These are phyloP conservation scores for Platichthys flesus DNA, from an alignment of 2,113 vertebrate species.

Conservation along the genomic window DNA sequence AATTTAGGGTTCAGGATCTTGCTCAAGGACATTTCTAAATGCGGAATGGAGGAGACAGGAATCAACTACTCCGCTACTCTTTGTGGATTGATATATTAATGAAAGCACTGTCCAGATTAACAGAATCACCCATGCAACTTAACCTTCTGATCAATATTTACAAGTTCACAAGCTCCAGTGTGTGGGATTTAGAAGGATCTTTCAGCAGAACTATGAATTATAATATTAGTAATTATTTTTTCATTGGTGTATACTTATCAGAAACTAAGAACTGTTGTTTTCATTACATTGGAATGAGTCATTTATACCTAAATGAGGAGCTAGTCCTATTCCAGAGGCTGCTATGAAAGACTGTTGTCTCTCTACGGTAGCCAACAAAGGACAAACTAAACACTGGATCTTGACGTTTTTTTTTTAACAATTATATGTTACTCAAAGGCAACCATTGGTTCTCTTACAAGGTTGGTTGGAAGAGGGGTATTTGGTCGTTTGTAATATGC, in stretches of 20 bases:
- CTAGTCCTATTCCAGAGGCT: not conserved
- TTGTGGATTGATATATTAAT: conserved; percentile 14
- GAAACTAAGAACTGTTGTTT: not conserved
- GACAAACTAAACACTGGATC: not conserved
- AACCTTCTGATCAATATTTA: conserved; percentile 5
- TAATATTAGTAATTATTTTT: not conserved
- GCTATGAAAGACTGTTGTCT: not conserved
- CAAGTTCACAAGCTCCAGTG: not conserved
- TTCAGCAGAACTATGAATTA: not conserved
- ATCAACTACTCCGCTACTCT: not conserved
- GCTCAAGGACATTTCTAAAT: not conserved
- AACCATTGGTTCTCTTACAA: not conserved
- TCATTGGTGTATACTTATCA: not conserved
- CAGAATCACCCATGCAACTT: not conserved
- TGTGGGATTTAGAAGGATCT: not conserved
- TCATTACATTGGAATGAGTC: not conserved
- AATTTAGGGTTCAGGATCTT: not conserved
- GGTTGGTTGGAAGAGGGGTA: not conserved
- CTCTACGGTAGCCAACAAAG: not conserved
- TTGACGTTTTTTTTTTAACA: not conserved
- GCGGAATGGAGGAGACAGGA: not conserved
- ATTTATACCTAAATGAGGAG: not conserved
- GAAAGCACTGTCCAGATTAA: not conserved
- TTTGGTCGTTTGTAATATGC: not conserved
- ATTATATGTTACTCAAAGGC: not conserved